Evolutionary conservation across 2,113 vertebrate genomes (phyloP).

Genomic region (Ploceus nigricollis): DNA sequence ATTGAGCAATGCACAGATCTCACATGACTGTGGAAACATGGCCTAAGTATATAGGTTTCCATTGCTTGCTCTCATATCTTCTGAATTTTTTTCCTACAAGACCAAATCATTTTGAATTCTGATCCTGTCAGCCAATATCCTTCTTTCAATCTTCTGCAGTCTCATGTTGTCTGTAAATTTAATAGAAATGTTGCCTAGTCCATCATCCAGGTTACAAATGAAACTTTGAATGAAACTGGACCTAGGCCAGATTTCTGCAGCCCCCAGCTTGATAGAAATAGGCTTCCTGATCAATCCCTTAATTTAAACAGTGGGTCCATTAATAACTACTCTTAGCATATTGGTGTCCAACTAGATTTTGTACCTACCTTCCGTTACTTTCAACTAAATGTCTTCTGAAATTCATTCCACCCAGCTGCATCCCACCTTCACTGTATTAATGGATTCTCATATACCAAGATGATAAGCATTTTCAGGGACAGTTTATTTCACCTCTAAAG

Average conservation of each 20-base stretch:
- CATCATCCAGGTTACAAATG: neutral
- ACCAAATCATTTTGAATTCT: neutral
- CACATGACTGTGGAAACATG: neutral
- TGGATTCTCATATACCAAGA: neutral
- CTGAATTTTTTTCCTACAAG: neutral
- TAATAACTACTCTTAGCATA: neutral
- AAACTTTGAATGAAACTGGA: neutral
- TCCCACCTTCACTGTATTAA: neutral
- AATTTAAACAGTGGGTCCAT: neutral
- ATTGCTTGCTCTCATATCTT: neutral
- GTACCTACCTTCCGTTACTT: neutral
- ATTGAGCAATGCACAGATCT: neutral
- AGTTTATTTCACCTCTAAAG: neutral
- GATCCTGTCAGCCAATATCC: neutral
- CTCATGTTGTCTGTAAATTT: neutral
- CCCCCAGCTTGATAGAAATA: neutral
- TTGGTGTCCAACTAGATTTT: neutral
- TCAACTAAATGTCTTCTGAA: neutral
- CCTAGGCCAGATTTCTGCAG: neutral
- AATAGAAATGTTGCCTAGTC: neutral
- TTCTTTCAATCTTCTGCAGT: neutral
- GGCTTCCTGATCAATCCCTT: neutral
- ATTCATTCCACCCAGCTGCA: neutral
- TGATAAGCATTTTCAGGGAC: neutral
- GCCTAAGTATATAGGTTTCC: neutral